Conservation (phyloP, 1,140 invertebrate species). For the Scylla paramamosain region DNA sequence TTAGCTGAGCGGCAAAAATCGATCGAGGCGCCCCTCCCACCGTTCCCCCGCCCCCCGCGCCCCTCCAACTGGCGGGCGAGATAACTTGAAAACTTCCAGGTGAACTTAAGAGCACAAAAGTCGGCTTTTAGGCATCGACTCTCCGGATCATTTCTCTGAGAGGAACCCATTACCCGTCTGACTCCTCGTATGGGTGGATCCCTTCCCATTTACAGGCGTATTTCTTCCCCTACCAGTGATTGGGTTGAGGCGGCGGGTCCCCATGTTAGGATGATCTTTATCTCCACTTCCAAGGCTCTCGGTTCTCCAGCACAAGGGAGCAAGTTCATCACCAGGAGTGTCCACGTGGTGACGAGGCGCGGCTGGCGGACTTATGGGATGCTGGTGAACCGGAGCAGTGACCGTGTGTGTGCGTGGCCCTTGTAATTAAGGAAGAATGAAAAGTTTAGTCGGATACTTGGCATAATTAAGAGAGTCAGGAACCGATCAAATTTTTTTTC, state of each 20-base stretch:
- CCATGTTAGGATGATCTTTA: no score
- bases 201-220: not conserved
- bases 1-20: slow-evolving; percentile 21
- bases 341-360: not conserved
- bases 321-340: not conserved
- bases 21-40: not conserved
- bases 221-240: not conserved
- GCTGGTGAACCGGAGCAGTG: not conserved
- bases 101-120: slow-evolving; percentile 22
- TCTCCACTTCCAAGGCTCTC: not conserved
- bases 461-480: slow-evolving; percentile 1
- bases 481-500: not conserved
- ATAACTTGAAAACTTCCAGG: slow-evolving; percentile 23
- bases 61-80: not conserved
- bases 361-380: no score
- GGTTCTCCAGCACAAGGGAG: not conserved
- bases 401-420: not conserved
- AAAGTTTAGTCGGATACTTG: not conserved
- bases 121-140: slow-evolving; percentile 3
- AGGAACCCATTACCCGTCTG: not conserved
- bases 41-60: not conserved
- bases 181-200: not conserved
- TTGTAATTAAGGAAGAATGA: slow-evolving; percentile 1
- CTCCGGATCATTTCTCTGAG: slow-evolving; percentile 16
- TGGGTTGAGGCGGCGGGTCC: not conserved